Evolutionary conservation across 1,140 invertebrate species (phyloP), one percentile per base, ranked within the genome.

Genomic region (Berghia stephanieae): DNA sequence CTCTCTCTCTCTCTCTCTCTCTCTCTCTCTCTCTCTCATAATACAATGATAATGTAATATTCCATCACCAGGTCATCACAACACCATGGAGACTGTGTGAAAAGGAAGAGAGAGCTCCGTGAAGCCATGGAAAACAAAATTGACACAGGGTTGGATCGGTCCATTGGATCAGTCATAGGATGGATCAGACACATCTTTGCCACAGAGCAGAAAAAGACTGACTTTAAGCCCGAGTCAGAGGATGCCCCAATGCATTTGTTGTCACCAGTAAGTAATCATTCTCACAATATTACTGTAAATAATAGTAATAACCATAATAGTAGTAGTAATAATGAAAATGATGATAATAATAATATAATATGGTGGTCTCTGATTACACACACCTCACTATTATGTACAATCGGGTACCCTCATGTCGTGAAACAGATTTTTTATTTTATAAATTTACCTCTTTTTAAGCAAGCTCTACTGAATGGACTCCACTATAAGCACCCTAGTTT

Each of bases 201-300:
- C 88, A 93, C 92, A 4, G 97, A 99, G 87, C 98, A 99, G 90
- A 96, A 96, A 87, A 98, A 98, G 87, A 94, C 94, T 0, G 98
- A 99, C 88, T 99, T 98, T 84, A 98, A 96, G 86, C 96, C 97
- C 0, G 98, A 99, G 74, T 89, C 94, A 92, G 89, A 90, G 78
- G 89, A 90, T 79, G 86, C 80, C 49, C 80, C 86, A 46, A 77
- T 84, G 80, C 83, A 87, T 73, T 84, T 87, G 83, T 80, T 83
- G 71, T 88, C 87, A 44, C 83, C 86, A 27, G 91, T 91, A 85
- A 86, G 86, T 85, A 24, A 38, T 68, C n/a, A n/a, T n/a, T n/a
- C n/a, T n/a, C n/a, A n/a, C n/a, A n/a, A n/a, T n/a, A n/a, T n/a
- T n/a, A n/a, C n/a, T n/a, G n/a, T n/a, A n/a, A n/a, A n/a, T n/a